Conservation (phyloP, 2,888 invertebrate genomes). For the Drosophila atroscutellata region DNA sequence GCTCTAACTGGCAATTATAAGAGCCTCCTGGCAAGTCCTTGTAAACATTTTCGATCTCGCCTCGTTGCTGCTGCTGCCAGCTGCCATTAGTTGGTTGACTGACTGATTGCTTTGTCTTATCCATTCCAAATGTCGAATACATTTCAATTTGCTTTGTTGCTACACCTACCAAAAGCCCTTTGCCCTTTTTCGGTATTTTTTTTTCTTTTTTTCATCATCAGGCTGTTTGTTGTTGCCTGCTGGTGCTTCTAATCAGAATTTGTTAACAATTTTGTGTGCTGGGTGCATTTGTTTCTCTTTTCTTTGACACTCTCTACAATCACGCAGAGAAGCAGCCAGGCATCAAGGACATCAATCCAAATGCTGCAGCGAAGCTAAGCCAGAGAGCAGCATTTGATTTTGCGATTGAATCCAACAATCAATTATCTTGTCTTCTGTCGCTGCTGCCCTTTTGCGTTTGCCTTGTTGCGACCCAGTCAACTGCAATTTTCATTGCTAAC, state of each 20-base stretch:
- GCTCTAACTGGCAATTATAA: constrained; percentile 58
- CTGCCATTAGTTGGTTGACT: constrained; percentile 57
- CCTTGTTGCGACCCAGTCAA: constrained; percentile 34
- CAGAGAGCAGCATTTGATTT: constrained; percentile 72
- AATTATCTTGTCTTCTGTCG: constrained; percentile 73
- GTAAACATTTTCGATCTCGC: constrained; percentile 39
- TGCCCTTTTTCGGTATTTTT: constrained; percentile 43
- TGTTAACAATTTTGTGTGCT: constrained; percentile 75
- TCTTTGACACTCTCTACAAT: constrained; percentile 74
- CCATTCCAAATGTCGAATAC: constrained; percentile 59
- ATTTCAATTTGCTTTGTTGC: constrained; percentile 73
- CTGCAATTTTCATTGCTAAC: constrained; percentile 71
- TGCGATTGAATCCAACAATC: constrained; percentile 79
- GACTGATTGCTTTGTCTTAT: constrained; percentile 81
- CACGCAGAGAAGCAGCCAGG: constrained; percentile 47
- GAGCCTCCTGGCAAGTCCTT: constrained; percentile 27
- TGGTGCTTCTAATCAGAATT: constrained; percentile 77
- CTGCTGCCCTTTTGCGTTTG: constrained; percentile 20
- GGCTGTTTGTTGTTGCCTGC: constrained; percentile 51
- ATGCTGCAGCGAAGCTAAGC: constrained; percentile 30
- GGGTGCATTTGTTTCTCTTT: constrained; percentile 68
- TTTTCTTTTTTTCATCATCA: constrained; percentile 15
- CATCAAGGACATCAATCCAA: constrained; percentile 50
- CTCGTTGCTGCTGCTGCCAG: constrained; percentile 29
- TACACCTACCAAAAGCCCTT: constrained; percentile 54